phyloP scores from a whole-genome alignment of 2,797 vertebrate species.

The Hippocampus kuda region DNA sequence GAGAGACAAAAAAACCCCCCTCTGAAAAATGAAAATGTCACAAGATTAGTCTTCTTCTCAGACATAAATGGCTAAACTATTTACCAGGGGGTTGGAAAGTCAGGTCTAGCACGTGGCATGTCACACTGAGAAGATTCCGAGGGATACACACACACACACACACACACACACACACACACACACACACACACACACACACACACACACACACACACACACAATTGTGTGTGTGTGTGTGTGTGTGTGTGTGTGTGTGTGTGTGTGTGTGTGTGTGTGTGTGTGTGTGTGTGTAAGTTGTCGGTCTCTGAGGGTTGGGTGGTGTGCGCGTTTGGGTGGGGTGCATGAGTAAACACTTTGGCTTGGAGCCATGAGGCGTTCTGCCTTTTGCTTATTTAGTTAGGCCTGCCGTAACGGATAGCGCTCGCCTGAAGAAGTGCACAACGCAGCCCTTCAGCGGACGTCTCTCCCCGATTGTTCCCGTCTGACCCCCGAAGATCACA shows the following conservation, averaged over 20 bases:
- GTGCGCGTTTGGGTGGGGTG: slow-evolving; percentile 43
- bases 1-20: too few species aligned
- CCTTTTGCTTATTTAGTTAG: slow-evolving; percentile 17
- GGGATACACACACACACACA: neutral
- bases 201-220: neutral
- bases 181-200: neutral
- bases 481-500: slow-evolving; percentile 26
- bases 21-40: too few species aligned
- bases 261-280: too few species aligned
- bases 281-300: slow-evolving; percentile 10
- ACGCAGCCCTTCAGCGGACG: neutral
- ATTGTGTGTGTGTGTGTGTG: too few species aligned
- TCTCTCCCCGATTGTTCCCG: slow-evolving; percentile 19
- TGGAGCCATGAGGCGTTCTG: slow-evolving; percentile 23
- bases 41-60: neutral
- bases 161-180: neutral
- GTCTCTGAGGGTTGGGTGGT: slow-evolving; percentile 38
- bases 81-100: slow-evolving; percentile 12
- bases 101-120: neutral
- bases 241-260: too few species aligned
- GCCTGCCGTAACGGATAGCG: slow-evolving; percentile 25
- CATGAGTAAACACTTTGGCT: slow-evolving; percentile 13
- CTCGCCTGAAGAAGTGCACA: slow-evolving; percentile 17
- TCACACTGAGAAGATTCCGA: neutral
- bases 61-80: neutral